Evolutionary conservation across 2,113 vertebrate genomes (phyloP).

Genomic region (Takifugu flavidus): DNA sequence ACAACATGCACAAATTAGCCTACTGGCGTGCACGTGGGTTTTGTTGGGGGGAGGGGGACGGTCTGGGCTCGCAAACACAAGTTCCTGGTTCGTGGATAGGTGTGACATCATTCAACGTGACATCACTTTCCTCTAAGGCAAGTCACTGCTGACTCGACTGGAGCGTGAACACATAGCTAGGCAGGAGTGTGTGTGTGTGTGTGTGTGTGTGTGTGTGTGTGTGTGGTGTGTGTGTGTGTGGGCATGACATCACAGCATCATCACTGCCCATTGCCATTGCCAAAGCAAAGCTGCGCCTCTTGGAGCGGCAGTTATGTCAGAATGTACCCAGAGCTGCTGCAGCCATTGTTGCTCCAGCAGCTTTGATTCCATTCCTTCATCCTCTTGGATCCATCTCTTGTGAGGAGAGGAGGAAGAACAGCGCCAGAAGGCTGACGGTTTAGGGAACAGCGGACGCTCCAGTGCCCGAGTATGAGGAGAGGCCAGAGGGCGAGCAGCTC

Average conservation of each 20-base stretch:
- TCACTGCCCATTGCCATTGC: constrained; percentile 54
- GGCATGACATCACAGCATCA: constrained; percentile 61
- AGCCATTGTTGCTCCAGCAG: constrained; percentile 13
- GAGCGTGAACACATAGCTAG: constrained; percentile 56
- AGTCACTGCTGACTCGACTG: constrained; percentile 54
- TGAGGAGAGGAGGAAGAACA: constrained; percentile 5
- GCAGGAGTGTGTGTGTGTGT: constrained; percentile 21
- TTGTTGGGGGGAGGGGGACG: constrained; percentile 21
- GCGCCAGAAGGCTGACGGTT: not conserved
- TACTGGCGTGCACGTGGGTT: constrained; percentile 29
- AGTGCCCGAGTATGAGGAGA: constrained; percentile 39
- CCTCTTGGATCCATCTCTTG: not conserved
- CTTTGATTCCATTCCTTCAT: constrained; percentile 1
- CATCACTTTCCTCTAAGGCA: constrained; percentile 68
- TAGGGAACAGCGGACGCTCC: not conserved
- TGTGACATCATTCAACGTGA: constrained; percentile 65
- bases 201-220: constrained; percentile 12
- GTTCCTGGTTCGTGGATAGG: constrained; percentile 33
- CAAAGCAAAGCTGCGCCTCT: constrained; percentile 42
- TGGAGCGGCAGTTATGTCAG: constrained; percentile 60
- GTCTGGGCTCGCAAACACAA: constrained; percentile 35
- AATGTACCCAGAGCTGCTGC: constrained; percentile 49
- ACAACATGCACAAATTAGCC: constrained; percentile 27
- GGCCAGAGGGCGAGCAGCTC: constrained; percentile 41
- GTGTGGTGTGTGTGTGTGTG: constrained; percentile 11